These are phyloP conservation scores for Synodontis membranacea DNA, from an alignment of 2,113 vertebrate genomes.

Conservation along the genomic window DNA sequence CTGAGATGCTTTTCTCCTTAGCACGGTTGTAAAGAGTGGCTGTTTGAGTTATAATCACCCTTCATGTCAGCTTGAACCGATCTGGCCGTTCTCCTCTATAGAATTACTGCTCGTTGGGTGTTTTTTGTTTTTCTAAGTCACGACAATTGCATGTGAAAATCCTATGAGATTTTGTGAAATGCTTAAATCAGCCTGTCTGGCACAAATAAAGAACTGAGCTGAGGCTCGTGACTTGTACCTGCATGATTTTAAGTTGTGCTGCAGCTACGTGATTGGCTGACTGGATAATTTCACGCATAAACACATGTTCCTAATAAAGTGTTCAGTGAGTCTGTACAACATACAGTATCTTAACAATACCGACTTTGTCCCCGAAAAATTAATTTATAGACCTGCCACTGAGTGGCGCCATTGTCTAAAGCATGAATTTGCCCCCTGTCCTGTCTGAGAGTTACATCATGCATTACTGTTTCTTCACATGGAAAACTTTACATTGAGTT, in stretches of 20 bases:
- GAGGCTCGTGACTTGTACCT: not conserved
- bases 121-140: not conserved
- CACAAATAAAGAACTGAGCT: not conserved
- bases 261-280: not conserved
- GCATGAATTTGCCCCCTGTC: not conserved
- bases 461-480: not conserved
- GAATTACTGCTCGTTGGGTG: not conserved
- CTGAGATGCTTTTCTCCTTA: not conserved
- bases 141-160: not conserved
- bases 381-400: not conserved
- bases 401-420: not conserved
- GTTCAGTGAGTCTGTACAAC: not conserved
- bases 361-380: not conserved
- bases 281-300: not conserved
- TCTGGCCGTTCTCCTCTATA: not conserved
- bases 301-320: not conserved
- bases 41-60: not conserved
- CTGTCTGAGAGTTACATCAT: not conserved
- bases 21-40: not conserved
- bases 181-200: not conserved
- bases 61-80: not conserved
- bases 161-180: not conserved
- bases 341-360: not conserved
- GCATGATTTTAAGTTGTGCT: no score
- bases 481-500: not conserved